These are phyloP conservation scores for Oscheius sp. DNA, from an alignment of 2,888 invertebrate species.

Conservation along the genomic window DNA sequence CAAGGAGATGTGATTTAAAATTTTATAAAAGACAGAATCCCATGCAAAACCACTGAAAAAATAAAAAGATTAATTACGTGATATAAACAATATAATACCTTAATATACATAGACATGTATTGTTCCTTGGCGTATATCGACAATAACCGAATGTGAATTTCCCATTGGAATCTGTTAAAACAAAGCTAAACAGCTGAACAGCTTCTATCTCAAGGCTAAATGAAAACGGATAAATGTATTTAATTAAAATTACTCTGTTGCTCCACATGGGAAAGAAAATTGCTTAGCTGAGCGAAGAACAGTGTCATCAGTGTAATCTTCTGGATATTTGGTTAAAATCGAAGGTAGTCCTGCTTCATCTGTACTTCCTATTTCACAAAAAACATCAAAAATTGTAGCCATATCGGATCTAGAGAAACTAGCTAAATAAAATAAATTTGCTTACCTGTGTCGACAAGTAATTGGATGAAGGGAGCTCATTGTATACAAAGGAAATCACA, in stretches of 20 bases:
- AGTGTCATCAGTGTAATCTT: constrained; percentile 63
- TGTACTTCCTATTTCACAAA: constrained; percentile 52
- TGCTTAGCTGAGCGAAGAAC: constrained; percentile 66
- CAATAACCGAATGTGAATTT: constrained; percentile 98
- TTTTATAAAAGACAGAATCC: constrained; percentile 92
- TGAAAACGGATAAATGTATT: neutral
- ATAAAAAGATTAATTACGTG: constrained; percentile 20
- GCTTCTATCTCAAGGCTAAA: constrained; percentile 72
- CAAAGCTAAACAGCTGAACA: constrained; percentile 95
- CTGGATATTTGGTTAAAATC: constrained; percentile 67
- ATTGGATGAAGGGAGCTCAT: neutral
- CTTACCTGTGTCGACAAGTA: constrained; percentile 9
- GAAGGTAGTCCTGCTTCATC: constrained; percentile 31
- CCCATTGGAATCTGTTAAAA: constrained; percentile 90
- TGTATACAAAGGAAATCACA: too few species aligned
- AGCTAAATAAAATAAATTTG: neutral
- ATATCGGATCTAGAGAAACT: constrained; percentile 46
- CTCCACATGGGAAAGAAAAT: constrained; percentile 68
- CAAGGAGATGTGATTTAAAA: constrained; percentile 84
- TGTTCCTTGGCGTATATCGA: constrained; percentile 88
- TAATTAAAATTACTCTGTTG: constrained; percentile 37
- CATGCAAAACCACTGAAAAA: constrained; percentile 87
- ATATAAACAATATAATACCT: constrained; percentile 68
- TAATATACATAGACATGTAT: constrained; percentile 78
- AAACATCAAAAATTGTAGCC: constrained; percentile 65